A percentile compares a stretch with the other conserved stretches of the same genome.
Conservation (phyloP, 2,113 vertebrate species). For the Ovibos moschatus region DNA sequence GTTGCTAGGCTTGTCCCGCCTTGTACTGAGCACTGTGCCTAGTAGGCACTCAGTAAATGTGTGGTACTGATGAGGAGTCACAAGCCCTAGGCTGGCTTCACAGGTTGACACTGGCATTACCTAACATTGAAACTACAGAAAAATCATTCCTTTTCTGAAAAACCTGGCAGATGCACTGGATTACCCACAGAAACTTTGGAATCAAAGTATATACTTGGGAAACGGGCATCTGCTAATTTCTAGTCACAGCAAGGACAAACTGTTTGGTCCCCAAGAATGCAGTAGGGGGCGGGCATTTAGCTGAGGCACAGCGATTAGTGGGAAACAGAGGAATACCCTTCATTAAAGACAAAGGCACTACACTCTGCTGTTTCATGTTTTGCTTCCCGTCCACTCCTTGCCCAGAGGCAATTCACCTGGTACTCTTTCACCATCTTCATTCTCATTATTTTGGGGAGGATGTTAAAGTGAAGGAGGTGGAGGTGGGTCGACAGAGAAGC, state of each 20-base stretch:
- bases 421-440: constrained; percentile 34
- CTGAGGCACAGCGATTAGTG: background rate
- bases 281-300: background rate
- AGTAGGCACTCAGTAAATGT: background rate
- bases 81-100: background rate
- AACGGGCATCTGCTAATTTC: background rate
- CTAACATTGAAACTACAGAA: constrained; percentile 22
- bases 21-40: background rate
- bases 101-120: background rate
- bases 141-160: background rate
- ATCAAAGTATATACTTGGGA: background rate
- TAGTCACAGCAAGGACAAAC: background rate
- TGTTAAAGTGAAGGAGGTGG: constrained; percentile 7
- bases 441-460: constrained; percentile 45
- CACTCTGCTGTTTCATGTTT: background rate
- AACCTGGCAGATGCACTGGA: background rate
- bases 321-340: constrained; percentile 15
- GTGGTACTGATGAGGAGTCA: background rate
- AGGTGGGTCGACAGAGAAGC: background rate
- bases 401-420: constrained; percentile 53
- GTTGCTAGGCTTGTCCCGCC: background rate
- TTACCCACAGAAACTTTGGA: background rate
- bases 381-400: background rate
- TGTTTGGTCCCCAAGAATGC: background rate
- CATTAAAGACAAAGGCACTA: constrained; percentile 13